Evolutionary conservation across 2,888 invertebrate species (phyloP), one percentile per base, ranked within the genome.

Genomic region (Cantharis rustica): DNA sequence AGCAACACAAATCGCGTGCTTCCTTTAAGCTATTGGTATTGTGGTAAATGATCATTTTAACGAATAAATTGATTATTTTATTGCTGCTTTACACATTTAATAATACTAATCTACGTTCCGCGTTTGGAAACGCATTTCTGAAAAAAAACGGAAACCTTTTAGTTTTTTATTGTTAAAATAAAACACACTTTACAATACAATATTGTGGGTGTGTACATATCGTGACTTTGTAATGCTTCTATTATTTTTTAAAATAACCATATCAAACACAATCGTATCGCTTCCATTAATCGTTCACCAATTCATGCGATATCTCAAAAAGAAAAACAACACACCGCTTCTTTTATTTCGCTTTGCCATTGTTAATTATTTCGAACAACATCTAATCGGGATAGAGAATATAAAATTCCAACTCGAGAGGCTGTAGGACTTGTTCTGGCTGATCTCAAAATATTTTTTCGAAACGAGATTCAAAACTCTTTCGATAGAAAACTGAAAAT

Each of bases 1-100:
- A 72, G 69, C 47, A 72, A 66, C 27, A 69, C 74, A 77, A 77
- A 77, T 77, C 63, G 74, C 75, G 74, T 72, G 74, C 61, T 77
- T 77, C 77, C 77, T 74, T 61, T 26, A 71, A 71, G 68, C 74
- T 64, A 27, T 73, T 71, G 68, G 71, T 26, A 73, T 47, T 47
- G 47, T 47, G 47, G 47, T 47, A 47, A 47, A 47, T 47, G 47
- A 47, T 47, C 47, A 47, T 47, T 47, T 47, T 47, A 47, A 47
- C 47, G 47, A 47, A 47, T n/a, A n/a, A 47, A 47, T 47, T 47
- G 47, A 47, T 47, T 47, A 47, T 47, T 47, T 47, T 47, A 47
- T 47, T 47, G 47, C 47, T 47, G 47, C n/a, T 47, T 47, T 47
- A 47, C 47, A 47, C 47, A 47, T 47, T 47, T 47, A 47, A 47